Base-by-base conservation (phyloP, 1,140 invertebrate genomes). In the Sinella curviseta region DNA sequence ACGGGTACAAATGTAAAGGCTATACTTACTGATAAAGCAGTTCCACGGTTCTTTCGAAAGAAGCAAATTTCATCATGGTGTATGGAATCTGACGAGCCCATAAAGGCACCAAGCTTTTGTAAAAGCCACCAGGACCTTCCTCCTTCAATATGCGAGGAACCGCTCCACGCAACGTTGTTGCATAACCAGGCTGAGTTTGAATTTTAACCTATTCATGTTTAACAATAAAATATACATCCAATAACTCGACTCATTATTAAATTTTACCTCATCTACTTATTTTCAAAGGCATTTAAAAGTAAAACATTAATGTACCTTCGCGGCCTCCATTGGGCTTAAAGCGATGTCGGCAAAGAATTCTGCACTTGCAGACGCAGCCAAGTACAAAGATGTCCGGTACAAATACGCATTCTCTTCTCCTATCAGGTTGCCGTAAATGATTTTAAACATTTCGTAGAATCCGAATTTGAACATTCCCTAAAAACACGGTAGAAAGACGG, bases 401-500 rank as follows among this genome's bases (percentile, higher is more conserved):
- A 88, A 80, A 84, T 88, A 92, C 17, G 90, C 83, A 36, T 88
- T 87, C 86, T 91, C 90, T 85, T 91, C 90, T 82, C 90, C 90
- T 17, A 92, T 65, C 2, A 89, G 60, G 75, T 88, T 86, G 82
- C 86, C 84, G 83, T 92, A 91, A 0, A 90, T 16, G 78, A 87
- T 87, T 85, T 91, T 91, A 86, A 92, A 92, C 24, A 90, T 82
- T 87, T 97, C 95, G 88, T 97, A 97, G 74, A 96, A 91, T 73
- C 95, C 95, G 86, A 94, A 94, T 88, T 94, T 94, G 88, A 91
- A 93, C 77, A 93, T 88, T 84, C 92, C 92, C 89, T 93, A 90
- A 30, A 83, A 81, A 39, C 1, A 77, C 20, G 39, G 39, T 48
- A 20, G 39, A 73, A 77, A 77, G 78, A 90, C 3, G 14, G 16